Evolutionary conservation across 1,140 invertebrate genomes (phyloP), one percentile per base, ranked within the genome.

Genomic region (Drosophila pruinosa): DNA sequence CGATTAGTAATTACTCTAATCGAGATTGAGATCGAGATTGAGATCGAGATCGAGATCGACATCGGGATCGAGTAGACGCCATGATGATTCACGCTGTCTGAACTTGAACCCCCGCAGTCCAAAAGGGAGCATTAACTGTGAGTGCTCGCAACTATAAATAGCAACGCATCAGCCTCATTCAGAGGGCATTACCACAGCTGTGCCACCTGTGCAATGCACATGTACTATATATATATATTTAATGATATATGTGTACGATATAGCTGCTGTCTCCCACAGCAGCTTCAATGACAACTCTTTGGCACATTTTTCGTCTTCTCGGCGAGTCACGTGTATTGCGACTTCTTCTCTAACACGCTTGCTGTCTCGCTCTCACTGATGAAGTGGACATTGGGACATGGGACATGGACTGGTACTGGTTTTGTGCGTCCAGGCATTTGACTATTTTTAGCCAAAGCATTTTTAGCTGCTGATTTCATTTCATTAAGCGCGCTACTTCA

Each of bases 381-480:
- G 5, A 34, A 34, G 48, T 63, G 15, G 31, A 56, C n/a, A n/a
- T n/a, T n/a, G n/a, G n/a, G n/a, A n/a, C n/a, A n/a, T n/a, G n/a
- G n/a, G n/a, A n/a, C n/a, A 31, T 54, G 48, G 58, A 45, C 50
- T 64, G 17, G 41, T 64, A 71, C 59, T 50, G 68, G 52, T 57
- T 72, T 64, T 45, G 34, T 59, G 43, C 28, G 53, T 59, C 45
- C 64, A 67, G 67, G 54, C 39, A 53, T 70, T 81, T 59, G 72
- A 56, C 80, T 85, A 85, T 85, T 80, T 86, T 74, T 85, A 85
- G 81, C 26, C 64, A 74, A 86, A n/a, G n/a, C 72, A 83, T 85
- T 86, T 83, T 86, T 83, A 83, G 81, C 81, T 76, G 81, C 80
- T 83, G 80, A 83, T 83, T 83, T 83, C 80, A 86, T 80, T 85